Base-by-base conservation (phyloP, 2,888 invertebrate species). In the Diogma glabrata region DNA sequence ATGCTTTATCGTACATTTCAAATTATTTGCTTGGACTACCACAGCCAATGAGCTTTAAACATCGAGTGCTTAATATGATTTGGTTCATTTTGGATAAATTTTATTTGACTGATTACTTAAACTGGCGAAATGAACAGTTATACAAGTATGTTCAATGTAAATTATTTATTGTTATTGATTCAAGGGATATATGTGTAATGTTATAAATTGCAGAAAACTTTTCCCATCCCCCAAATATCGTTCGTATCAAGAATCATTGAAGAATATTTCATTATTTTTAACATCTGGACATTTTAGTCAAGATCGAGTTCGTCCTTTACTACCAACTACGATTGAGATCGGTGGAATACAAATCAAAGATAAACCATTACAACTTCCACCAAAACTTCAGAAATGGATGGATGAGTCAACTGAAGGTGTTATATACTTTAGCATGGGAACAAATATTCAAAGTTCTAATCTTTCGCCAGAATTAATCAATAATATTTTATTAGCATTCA, bases 271-370 rank as follows among this genome's bases (percentile, higher is more conserved):
- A 1, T 51, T 77, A 26, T 66, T 74, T 52, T 56, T 78, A 30
- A 64, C 72, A 3, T 77, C 77, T 58, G 70, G 72, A 8, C 77
- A 77, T 62, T 67, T 70, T 43, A 69, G 70, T 46, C 57, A 75
- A 14, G 68, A 72, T 48, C 63, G 70, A 3, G 67, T 73, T 0
- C 64, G 72, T 24, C 73, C 76, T 0, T 61, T 66, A 5, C 67
- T 67, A 64, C 64, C 68, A 0, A 66, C 67, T 0, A 58, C 68
- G 0, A 55, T 70, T 7, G 61, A 65, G 56, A 65, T 70, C 40
- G 70, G 65, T 7, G 70, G 70, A 1, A 62, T 66, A 8, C 70
- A 69, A 49, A 67, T 70, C 17, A 58, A 64, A 53, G 28, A 28
- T 28, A 60, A 61, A 1, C 61, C 61, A 2, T 63, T 64, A 33